phyloP scores from a whole-genome alignment of 2,888 invertebrate genomes.

The Cataglyphis altisquamis region DNA sequence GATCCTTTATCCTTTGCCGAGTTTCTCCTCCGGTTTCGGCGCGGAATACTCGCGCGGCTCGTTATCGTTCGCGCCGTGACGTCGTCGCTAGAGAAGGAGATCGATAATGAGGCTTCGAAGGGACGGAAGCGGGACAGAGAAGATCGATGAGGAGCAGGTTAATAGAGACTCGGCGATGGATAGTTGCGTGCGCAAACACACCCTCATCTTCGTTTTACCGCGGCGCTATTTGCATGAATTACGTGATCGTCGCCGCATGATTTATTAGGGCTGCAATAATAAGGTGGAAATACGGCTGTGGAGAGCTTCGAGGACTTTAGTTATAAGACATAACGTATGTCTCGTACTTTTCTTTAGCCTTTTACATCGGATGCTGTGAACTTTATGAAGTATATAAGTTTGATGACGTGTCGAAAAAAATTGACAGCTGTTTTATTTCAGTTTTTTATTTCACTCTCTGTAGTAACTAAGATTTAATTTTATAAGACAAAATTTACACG shows the following conservation, averaged over 20 bases:
- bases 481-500: neutral
- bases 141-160: conserved; percentile 65
- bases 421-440: neutral
- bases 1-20: conserved; percentile 17
- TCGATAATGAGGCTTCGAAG: conserved; percentile 59
- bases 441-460: neutral
- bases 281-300: conserved; percentile 10
- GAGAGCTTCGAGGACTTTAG: neutral
- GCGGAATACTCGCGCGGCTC: conserved; percentile 8
- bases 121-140: conserved; percentile 65
- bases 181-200: conserved; percentile 43
- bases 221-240: conserved; percentile 43
- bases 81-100: conserved; percentile 35
- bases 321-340: neutral
- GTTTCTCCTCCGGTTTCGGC: conserved; percentile 9
- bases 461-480: neutral
- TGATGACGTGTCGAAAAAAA: neutral
- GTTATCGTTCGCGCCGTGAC: conserved; percentile 40
- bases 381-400: neutral
- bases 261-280: conserved; percentile 61
- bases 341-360: neutral
- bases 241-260: conserved; percentile 54
- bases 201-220: conserved; percentile 11
- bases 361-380: neutral
- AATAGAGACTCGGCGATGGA: conserved; percentile 68